These are phyloP conservation scores for Drosophila helvetica DNA, from an alignment of 2,888 invertebrate species.

Conservation along the genomic window DNA sequence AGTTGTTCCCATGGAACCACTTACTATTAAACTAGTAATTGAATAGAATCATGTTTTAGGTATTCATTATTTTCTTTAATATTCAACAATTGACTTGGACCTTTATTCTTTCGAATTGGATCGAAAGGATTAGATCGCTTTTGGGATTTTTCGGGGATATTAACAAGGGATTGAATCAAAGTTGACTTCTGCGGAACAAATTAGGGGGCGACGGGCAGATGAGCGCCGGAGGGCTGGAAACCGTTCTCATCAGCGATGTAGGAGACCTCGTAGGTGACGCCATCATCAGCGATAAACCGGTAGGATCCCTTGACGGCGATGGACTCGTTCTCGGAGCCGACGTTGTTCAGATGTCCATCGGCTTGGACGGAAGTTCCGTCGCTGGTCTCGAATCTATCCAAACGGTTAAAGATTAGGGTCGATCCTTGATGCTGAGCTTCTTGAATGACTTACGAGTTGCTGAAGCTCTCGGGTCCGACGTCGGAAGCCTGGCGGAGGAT, in stretches of 20 bases:
- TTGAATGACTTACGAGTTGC: slow-evolving; percentile 73
- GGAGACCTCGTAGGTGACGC: slow-evolving; percentile 85
- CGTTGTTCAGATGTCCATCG: slow-evolving; percentile 84
- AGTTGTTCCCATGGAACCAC: not conserved
- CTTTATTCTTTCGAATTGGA: not conserved
- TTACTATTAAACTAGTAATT: not conserved
- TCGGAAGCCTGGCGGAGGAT: slow-evolving; percentile 33
- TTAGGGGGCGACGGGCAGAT: slow-evolving; percentile 83
- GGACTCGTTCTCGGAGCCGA: slow-evolving; percentile 85
- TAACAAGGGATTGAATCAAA: not conserved
- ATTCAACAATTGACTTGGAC: slow-evolving; percentile 23
- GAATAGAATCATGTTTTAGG: not conserved
- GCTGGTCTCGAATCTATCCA: slow-evolving; percentile 80
- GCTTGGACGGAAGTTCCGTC: slow-evolving; percentile 85
- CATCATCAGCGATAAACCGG: slow-evolving; percentile 85
- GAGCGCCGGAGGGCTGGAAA: slow-evolving; percentile 84
- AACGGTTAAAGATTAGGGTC: not conserved
- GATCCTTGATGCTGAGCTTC: not conserved
- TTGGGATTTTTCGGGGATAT: not conserved
- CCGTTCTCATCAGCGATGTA: slow-evolving; percentile 82
- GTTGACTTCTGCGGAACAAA: not conserved
- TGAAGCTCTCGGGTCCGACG: slow-evolving; percentile 85
- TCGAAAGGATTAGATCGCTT: not conserved
- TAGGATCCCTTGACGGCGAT: slow-evolving; percentile 85
- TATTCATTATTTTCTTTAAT: slow-evolving; percentile 4